A percentile compares a stretch with the other conserved stretches of the same genome.
These are phyloP conservation scores for Aplocera efformata DNA, from an alignment of 2,888 invertebrate species.

Conservation along the genomic window DNA sequence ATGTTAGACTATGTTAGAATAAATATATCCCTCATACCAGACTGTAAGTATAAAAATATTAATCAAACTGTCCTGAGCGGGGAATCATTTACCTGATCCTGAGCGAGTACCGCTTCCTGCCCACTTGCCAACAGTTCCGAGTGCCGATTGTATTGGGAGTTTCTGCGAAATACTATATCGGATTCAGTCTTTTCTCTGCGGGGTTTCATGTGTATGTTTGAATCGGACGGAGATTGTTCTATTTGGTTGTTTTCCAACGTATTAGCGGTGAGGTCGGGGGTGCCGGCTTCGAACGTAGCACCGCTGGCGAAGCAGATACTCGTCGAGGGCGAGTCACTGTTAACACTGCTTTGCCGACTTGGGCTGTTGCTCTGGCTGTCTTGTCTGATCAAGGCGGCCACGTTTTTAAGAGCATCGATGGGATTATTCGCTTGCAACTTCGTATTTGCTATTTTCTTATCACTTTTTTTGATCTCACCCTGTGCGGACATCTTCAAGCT, in stretches of 20 bases:
- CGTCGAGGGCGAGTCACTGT: constrained; percentile 69
- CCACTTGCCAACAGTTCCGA: constrained; percentile 67
- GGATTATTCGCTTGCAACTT: constrained; percentile 55
- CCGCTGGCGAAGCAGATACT: constrained; percentile 61
- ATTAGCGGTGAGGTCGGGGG: constrained; percentile 63
- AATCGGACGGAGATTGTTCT: constrained; percentile 43
- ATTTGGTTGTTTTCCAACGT: constrained; percentile 50
- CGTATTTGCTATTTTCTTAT: constrained; percentile 48
- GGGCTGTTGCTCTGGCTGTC: constrained; percentile 58
- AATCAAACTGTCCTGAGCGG: constrained; percentile 72
- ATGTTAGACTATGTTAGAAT: constrained; percentile 67
- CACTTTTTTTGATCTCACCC: constrained; percentile 58
- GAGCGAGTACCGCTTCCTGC: constrained; percentile 80
- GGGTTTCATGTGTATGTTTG: constrained; percentile 79
- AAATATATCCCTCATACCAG: constrained; percentile 71
- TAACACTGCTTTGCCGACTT: constrained; percentile 66
- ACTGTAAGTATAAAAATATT: constrained; percentile 59
- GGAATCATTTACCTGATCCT: constrained; percentile 75
- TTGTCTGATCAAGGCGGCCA: constrained; percentile 66
- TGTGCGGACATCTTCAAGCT: constrained; percentile 70
- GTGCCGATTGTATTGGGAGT: constrained; percentile 70
- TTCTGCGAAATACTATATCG: constrained; percentile 87
- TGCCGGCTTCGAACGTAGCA: constrained; percentile 58
- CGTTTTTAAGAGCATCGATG: constrained; percentile 67
- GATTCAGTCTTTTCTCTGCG: constrained; percentile 94